A percentile compares a stretch with the other conserved stretches of the same genome.
These are phyloP conservation scores for Epistrophella euchroma DNA, from an alignment of 2,888 invertebrate species.

Conservation along the genomic window DNA sequence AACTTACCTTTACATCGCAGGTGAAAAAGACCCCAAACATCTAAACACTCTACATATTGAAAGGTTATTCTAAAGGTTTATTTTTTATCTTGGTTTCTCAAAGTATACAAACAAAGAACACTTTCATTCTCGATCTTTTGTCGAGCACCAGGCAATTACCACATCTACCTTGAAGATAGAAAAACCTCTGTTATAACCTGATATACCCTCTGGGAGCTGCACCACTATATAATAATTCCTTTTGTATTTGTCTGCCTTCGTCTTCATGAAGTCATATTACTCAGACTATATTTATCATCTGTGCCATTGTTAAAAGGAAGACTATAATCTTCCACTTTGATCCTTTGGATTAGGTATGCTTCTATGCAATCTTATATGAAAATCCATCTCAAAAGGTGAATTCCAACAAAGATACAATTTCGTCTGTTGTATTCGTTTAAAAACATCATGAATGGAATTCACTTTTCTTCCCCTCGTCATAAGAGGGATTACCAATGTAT, in stretches of 20 bases:
- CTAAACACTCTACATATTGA: not conserved
- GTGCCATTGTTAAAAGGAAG: constrained; percentile 42
- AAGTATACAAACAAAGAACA: constrained; percentile 65
- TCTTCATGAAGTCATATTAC: constrained; percentile 56
- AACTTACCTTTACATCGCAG: not conserved
- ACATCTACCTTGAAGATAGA: constrained; percentile 18
- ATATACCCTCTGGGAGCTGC: constrained; percentile 1
- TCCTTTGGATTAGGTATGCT: constrained; percentile 54
- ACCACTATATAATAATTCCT: constrained; percentile 22
- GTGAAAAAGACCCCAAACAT: not conserved
- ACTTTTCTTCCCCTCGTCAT: constrained; percentile 1
- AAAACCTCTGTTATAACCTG: constrained; percentile 12
- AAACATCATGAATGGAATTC: constrained; percentile 45
- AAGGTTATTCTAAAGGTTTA: not conserved
- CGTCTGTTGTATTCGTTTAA: constrained; percentile 10
- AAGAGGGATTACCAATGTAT: constrained; percentile 24
- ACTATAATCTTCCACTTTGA: constrained; percentile 55
- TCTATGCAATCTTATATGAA: not conserved
- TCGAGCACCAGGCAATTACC: constrained; percentile 13
- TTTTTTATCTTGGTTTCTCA: constrained; percentile 17
- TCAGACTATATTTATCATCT: constrained; percentile 21
- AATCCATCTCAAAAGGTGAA: constrained; percentile 26
- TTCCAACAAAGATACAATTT: constrained; percentile 26
- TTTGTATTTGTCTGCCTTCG: constrained; percentile 10
- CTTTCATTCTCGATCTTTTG: constrained; percentile 26